Conservation (phyloP, 2,113 vertebrate species). For the Chiloscyllium plagiosum region DNA sequence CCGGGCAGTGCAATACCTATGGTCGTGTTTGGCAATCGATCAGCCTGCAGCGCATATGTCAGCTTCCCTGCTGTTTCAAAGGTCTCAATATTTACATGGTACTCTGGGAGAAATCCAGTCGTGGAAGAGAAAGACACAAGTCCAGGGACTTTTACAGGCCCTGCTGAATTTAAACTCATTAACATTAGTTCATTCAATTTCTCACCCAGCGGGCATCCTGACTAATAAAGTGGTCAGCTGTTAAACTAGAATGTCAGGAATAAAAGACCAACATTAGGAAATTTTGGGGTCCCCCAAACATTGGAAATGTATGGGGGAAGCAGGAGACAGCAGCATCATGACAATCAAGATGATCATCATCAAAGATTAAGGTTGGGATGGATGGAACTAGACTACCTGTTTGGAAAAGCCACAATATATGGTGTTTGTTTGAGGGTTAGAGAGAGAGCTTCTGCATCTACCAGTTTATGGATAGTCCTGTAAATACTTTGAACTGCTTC, state of each 20-base stretch:
- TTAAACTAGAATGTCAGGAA: not conserved
- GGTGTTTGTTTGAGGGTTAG: not conserved
- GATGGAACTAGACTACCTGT: not conserved
- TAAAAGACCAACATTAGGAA: not conserved
- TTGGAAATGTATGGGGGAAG: not conserved
- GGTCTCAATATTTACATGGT: not conserved
- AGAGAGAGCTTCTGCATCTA: not conserved
- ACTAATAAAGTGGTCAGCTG: not conserved
- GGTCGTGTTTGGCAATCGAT: not conserved
- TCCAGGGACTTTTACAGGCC: not conserved
- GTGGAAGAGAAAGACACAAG: not conserved
- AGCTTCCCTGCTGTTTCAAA: not conserved
- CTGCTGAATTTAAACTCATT: constrained; percentile 12
- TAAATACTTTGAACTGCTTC: not conserved
- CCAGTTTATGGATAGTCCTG: not conserved
- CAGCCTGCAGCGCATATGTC: not conserved
- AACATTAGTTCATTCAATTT: not conserved
- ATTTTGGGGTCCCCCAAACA: not conserved
- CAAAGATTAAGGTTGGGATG: not conserved
- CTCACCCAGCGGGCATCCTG: not conserved
- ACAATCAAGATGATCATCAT: not conserved
- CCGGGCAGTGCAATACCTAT: not conserved
- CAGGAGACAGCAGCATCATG: not conserved
- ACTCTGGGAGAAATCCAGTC: not conserved
- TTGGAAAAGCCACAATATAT: no score